These are phyloP conservation scores for Lichenostomus cassidix DNA, from an alignment of 2,113 vertebrate species.

Conservation along the genomic window DNA sequence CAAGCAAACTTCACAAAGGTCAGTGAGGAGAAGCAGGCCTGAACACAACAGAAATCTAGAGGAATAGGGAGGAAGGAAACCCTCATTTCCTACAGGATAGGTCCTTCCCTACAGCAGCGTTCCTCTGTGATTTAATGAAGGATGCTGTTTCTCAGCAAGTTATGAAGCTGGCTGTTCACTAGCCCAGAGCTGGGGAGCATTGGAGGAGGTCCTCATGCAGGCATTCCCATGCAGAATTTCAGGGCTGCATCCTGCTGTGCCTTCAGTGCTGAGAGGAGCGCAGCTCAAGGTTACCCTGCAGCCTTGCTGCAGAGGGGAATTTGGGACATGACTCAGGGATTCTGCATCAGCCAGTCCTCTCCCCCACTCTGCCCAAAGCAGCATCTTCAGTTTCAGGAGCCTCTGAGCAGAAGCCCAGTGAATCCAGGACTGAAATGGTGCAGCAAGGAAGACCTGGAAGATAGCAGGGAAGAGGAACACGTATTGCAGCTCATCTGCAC, in stretches of 20 bases:
- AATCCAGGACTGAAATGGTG: neutral
- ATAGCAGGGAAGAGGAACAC: neutral
- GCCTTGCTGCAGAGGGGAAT: conserved; percentile 32
- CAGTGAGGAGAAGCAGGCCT: neutral
- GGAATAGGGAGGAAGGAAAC: neutral
- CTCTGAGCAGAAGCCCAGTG: neutral
- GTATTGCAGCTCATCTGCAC: accelerated
- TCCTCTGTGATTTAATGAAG: neutral
- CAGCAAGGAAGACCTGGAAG: neutral
- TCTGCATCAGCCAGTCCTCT: neutral
- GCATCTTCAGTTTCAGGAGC: neutral
- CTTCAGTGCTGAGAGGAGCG: neutral
- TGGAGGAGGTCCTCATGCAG: neutral
- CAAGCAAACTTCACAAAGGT: neutral
- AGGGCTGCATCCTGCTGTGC: neutral
- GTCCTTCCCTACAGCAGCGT: neutral
- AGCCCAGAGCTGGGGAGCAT: neutral
- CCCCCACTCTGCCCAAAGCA: neutral
- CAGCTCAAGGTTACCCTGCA: conserved; percentile 19
- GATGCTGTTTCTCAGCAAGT: accelerated
- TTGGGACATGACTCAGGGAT: conserved; percentile 39
- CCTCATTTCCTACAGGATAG: neutral
- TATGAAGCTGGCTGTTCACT: neutral
- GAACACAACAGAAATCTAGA: neutral
- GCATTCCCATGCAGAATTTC: neutral